Conservation (phyloP, 37 sponge, comb jelly and placozoan genomes). For the Aplysina aerophoba region DNA sequence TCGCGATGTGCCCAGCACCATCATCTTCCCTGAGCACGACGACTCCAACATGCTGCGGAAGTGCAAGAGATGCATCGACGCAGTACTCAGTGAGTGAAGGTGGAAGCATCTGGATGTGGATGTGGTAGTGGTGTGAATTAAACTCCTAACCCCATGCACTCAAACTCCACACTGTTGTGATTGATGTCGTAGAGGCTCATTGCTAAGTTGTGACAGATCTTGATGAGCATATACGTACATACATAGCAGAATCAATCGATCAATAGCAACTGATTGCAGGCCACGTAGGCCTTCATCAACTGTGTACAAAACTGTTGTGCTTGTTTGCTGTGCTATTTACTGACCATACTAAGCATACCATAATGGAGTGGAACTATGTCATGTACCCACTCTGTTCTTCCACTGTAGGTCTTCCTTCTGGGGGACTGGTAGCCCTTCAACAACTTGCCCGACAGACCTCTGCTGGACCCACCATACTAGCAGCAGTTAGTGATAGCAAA, state of each 20-base stretch:
- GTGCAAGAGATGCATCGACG: conserved; percentile 66
- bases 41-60: conserved; percentile 78
- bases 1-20: conserved; percentile 70
- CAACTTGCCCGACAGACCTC: conserved; percentile 53
- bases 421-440: conserved; percentile 57
- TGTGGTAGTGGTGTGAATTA: not conserved
- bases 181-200: too few relatives aligned
- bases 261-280: too few relatives aligned
- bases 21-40: conserved; percentile 91
- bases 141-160: too few relatives aligned
- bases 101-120: not conserved
- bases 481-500: conserved; percentile 49
- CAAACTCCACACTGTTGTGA: too few relatives aligned
- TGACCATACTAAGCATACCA: too few relatives aligned
- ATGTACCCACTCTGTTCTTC: too few relatives aligned
- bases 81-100: conserved; percentile 55
- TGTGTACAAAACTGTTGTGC: not conserved
- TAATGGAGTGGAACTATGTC: too few relatives aligned
- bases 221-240: too few relatives aligned
- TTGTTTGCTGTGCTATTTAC: too few relatives aligned
- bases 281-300: too few relatives aligned
- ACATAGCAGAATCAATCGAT: too few relatives aligned
- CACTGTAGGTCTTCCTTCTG: conserved; percentile 55
- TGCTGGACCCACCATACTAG: conserved; percentile 43
- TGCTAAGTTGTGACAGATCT: too few relatives aligned